Conservation (phyloP, 2,888 invertebrate genomes). For the Oscheius sp. region DNA sequence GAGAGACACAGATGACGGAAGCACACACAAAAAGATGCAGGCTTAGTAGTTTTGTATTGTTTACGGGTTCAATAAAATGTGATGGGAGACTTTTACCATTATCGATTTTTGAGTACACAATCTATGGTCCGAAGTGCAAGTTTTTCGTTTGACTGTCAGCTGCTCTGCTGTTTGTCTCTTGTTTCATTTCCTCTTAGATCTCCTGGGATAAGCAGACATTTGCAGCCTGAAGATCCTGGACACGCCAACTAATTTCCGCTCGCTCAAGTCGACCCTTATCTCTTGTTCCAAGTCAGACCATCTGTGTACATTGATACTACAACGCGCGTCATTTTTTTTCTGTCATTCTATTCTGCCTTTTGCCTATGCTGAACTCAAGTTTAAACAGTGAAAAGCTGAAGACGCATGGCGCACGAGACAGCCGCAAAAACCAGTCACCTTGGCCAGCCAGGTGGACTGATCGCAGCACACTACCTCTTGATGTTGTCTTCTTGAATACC, state of each 20-base stretch:
- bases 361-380: not conserved
- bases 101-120: conserved; percentile 9
- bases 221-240: conserved; percentile 13
- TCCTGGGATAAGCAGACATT: not conserved
- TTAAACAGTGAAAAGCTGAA: conserved; percentile 2
- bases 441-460: not conserved
- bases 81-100: not conserved
- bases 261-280: conserved; percentile 3
- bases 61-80: not conserved
- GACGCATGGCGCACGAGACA: not conserved
- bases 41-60: not conserved
- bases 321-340: conserved; percentile 7
- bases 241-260: conserved; percentile 11
- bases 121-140: not conserved
- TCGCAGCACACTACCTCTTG: not conserved
- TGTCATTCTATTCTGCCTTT: not conserved
- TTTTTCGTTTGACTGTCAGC: not conserved
- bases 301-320: not conserved
- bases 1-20: conserved; percentile 43
- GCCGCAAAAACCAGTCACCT: not conserved
- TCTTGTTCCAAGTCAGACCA: conserved; percentile 19
- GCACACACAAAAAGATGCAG: conserved; percentile 37
- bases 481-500: not conserved
- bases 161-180: conserved; percentile 2
- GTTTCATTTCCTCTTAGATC: too few relatives aligned